These are phyloP conservation scores for Galbula dea DNA, from an alignment of 2,113 vertebrate genomes.

Conservation along the genomic window DNA sequence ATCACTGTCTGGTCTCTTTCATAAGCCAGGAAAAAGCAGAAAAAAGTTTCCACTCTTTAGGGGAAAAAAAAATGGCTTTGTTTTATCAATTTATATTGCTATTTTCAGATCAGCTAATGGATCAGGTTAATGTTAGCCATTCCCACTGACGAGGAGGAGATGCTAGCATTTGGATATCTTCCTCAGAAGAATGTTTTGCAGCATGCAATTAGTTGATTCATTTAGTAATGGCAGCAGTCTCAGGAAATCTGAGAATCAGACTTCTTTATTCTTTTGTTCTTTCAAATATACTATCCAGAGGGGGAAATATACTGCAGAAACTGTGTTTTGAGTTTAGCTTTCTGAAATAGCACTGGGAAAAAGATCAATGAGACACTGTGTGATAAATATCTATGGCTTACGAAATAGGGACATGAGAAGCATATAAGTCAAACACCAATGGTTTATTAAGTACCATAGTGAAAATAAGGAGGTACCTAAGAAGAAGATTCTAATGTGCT, in stretches of 20 bases:
- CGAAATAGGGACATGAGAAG: not conserved
- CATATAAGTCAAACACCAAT: not conserved
- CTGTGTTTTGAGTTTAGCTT: not conserved
- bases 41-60: not conserved
- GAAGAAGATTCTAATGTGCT: not conserved
- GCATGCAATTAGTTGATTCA: not conserved
- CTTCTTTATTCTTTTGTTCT: not conserved
- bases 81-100: not conserved
- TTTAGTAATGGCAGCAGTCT: not conserved
- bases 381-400: not conserved
- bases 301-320: not conserved
- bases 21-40: constrained; percentile 9
- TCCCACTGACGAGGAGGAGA: not conserved
- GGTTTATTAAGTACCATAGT: not conserved
- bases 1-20: constrained; percentile 52
- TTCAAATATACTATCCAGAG: not conserved
- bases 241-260: not conserved
- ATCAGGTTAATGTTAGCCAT: not conserved
- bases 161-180: not conserved
- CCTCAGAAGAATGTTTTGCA: not conserved
- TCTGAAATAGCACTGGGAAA: not conserved
- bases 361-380: not conserved
- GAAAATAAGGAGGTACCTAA: not conserved
- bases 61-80: not conserved
- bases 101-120: not conserved